These are phyloP conservation scores for Oryzias celebensis DNA, from an alignment of 2,113 vertebrate species.

Conservation along the genomic window DNA sequence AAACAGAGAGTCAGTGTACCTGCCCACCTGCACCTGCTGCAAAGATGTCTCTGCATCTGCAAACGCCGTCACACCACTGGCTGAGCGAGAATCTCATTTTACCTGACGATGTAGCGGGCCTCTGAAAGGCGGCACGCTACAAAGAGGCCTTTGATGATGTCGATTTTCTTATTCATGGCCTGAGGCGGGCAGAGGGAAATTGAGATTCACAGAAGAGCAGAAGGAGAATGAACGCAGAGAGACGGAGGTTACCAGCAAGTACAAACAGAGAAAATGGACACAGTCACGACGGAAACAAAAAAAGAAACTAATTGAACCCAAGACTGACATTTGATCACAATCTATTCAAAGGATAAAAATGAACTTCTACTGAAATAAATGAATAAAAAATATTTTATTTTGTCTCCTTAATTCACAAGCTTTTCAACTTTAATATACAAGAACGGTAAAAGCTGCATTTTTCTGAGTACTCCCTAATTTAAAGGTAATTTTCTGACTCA, in stretches of 20 bases:
- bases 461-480: constrained; percentile 34
- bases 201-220: constrained; percentile 65
- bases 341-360: constrained; percentile 20
- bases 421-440: not conserved
- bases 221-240: constrained; percentile 52
- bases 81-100: constrained; percentile 33
- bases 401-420: constrained; percentile 7
- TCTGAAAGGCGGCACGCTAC: constrained; percentile 90
- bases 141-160: constrained; percentile 90
- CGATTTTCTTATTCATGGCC: constrained; percentile 91
- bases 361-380: constrained; percentile 6
- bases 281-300: not conserved
- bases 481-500: constrained; percentile 58
- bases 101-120: constrained; percentile 89
- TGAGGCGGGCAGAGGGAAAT: constrained; percentile 61
- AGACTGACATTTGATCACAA: constrained; percentile 27
- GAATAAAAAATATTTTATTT: constrained; percentile 23
- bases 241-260: constrained; percentile 52
- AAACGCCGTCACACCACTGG: constrained; percentile 3
- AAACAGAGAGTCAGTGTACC: constrained; percentile 18
- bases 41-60: not conserved
- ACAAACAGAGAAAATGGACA: constrained; percentile 34
- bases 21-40: constrained; percentile 1
- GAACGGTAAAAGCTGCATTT: constrained; percentile 35
- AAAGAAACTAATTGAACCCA: constrained; percentile 43